phyloP scores from a whole-genome alignment of 2,113 vertebrate species.

The Uria aalge region DNA sequence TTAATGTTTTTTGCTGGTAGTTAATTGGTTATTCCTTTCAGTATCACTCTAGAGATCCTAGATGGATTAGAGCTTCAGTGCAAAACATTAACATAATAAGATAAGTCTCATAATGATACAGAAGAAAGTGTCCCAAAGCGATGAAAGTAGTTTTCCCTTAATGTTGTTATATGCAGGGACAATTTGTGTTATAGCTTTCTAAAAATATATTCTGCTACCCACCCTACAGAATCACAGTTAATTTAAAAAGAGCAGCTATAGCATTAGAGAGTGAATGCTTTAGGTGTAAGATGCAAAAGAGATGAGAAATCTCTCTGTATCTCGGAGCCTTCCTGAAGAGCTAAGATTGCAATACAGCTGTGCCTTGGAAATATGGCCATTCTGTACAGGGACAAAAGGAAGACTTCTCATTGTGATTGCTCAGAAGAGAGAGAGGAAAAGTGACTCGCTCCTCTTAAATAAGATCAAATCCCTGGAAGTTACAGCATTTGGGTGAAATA shows the following conservation, averaged over 20 bases:
- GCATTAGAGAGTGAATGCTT: background rate
- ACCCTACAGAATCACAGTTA: background rate
- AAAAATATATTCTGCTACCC: background rate
- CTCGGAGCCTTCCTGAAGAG: background rate
- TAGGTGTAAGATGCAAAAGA: background rate
- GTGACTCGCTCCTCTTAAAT: background rate
- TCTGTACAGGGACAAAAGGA: background rate
- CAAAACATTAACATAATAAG: slow-evolving; percentile 11
- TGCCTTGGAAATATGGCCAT: background rate
- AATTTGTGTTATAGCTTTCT: background rate
- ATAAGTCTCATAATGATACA: background rate
- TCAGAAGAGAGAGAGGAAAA: background rate
- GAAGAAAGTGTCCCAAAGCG: background rate
- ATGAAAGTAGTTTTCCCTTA: background rate
- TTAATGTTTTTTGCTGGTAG: background rate
- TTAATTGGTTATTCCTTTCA: slow-evolving; percentile 8
- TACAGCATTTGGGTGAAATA: background rate
- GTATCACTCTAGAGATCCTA: background rate
- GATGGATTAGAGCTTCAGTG: background rate
- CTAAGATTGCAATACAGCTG: background rate
- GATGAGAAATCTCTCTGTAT: background rate
- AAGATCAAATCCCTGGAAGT: background rate
- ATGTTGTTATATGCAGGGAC: background rate
- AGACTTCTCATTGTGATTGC: background rate
- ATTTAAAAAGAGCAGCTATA: background rate